Conservation (phyloP, 2,888 invertebrate species). For the Patella pellucida region DNA sequence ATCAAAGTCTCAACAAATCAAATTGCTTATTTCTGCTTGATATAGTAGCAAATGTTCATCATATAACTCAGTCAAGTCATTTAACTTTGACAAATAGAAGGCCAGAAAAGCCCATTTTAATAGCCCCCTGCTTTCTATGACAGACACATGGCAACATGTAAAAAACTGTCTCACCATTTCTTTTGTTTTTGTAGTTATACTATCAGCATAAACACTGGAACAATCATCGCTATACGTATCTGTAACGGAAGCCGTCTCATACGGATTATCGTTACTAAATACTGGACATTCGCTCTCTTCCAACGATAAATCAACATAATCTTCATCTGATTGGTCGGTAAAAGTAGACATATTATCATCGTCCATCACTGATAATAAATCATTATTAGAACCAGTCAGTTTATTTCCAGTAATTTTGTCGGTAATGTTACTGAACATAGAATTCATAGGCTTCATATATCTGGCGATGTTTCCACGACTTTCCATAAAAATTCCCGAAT, state of each 20-base stretch:
- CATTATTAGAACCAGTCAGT: conserved; percentile 46
- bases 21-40: too few relatives aligned
- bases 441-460: conserved; percentile 76
- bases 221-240: conserved; percentile 53
- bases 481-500: conserved; percentile 27
- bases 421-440: conserved; percentile 85
- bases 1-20: too few relatives aligned
- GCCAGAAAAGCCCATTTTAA: too few relatives aligned
- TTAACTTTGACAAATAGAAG: too few relatives aligned
- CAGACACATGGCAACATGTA: too few relatives aligned
- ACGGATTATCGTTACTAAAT: conserved; percentile 71
- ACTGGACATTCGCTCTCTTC: conserved; percentile 75
- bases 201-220: conserved; percentile 57
- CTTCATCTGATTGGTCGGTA: conserved; percentile 89
- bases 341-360: conserved; percentile 82
- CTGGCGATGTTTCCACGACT: conserved; percentile 16
- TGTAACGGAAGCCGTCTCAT: conserved; percentile 48
- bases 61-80: too few relatives aligned
- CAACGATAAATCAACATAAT: conserved; percentile 80
- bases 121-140: too few relatives aligned
- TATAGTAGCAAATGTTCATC: too few relatives aligned
- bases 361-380: conserved; percentile 70
- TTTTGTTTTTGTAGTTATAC: conserved; percentile 53
- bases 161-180: conserved; percentile 44
- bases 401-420: conserved; percentile 60